Base-by-base conservation (phyloP, 2,113 vertebrate genomes). In the Psilopsiagon aymara region DNA sequence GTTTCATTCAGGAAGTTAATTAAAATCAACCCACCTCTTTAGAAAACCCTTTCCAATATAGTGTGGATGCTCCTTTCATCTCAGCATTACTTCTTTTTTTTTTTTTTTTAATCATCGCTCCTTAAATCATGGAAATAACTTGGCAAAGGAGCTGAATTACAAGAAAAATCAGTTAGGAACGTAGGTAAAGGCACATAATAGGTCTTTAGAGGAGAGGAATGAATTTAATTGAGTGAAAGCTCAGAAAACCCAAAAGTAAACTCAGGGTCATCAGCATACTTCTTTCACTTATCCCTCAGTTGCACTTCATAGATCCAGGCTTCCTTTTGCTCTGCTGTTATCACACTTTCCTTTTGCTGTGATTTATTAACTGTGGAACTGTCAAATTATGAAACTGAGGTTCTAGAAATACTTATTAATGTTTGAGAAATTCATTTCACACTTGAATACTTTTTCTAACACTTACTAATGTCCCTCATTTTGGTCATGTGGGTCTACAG, bases 351-450 rank as follows among this genome's bases (percentile, higher is more conserved):
- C 79, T 70, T 95, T 90, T 63, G 82, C 90, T 92, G 88, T 97
- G 97, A 97, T 97, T 97, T 97, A 97, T 98, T 95, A 97, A 97
- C 97, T 97, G 96, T 95, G 96, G 96, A 96, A 86, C 79, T 95
- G 96, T 97, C 96, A 88, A 93, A 97, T 92, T 83, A 95, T 68
- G 92, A 97, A 95, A 94, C 41, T 69, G 82, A 96, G 89, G 94
- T 93, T 96, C 96, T 86, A 86, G 68, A 95, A 91, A 78, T 97
- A 94, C 95, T 96, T 51, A 49, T 94, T 92, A 96, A 97, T 96
- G 91, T 90, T 97, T 91, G 89, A 95, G 95, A 93, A 97, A 96
- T 97, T 97, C 88, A 94, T 97, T 97, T 97, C 97, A 97, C 94
- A 97, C 97, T 97, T 95, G 94, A 94, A 88, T 95, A 92, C 97